Evolutionary conservation across 2,888 invertebrate genomes (phyloP).

Genomic region (Drepanosiphum platanoidis): DNA sequence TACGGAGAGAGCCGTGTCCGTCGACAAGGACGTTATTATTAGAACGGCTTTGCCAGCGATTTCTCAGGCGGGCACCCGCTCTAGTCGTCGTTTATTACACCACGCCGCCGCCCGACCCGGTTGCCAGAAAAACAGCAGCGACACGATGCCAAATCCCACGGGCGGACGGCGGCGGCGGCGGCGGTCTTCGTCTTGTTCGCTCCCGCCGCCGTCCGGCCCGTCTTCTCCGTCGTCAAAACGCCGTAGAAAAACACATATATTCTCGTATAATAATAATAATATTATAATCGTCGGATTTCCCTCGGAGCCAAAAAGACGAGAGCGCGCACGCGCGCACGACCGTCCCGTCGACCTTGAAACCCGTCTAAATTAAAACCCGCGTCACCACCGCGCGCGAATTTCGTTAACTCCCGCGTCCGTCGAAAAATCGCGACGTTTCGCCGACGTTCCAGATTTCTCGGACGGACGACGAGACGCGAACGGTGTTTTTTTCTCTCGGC

Average conservation of each 20-base stretch:
- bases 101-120: neutral
- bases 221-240: neutral
- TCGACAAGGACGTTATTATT: constrained; percentile 58
- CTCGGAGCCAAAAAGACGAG: neutral
- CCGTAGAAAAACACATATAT: neutral
- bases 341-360: constrained; percentile 1
- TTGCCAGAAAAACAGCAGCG: constrained; percentile 48
- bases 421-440: neutral
- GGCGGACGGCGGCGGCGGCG: neutral
- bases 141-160: constrained; percentile 40
- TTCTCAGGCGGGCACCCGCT: constrained; percentile 15
- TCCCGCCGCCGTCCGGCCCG: neutral
- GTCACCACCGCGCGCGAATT: neutral
- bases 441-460: neutral
- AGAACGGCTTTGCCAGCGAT: constrained; percentile 48
- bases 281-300: neutral
- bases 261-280: neutral
- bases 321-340: neutral
- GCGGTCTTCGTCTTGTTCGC: neutral
- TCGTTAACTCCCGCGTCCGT: neutral
- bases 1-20: neutral
- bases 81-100: constrained; percentile 39
- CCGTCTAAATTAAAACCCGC: constrained; percentile 12
- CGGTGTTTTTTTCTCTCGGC: no score
- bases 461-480: neutral